Base-by-base conservation (phyloP, 2,113 vertebrate species). In the Theropithecus gelada region DNA sequence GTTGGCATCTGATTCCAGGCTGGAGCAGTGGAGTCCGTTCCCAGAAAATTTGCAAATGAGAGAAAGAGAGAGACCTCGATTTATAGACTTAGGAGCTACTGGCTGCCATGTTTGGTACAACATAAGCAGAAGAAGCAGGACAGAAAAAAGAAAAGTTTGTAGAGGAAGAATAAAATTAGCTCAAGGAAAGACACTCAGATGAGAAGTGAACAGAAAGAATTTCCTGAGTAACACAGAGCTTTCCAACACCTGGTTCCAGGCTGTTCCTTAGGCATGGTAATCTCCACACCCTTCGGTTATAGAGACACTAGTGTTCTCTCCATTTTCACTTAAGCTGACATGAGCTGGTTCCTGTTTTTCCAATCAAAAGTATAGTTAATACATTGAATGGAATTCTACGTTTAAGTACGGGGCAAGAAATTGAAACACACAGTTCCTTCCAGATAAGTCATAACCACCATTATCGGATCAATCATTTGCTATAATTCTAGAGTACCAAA, bases 391-490 rank as follows among this genome's bases (percentile, higher is more conserved):
- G n/a, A 68, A 48, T 0, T 32, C 70, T 72, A 57, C 27, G 43
- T 75, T 52, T 96, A 92, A 73, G 79, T 59, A 57, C 2, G 91
- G 50, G 35, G 8, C n/a, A n/a, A 70, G 66, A 88, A 93, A 55
- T 10, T 35, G 35, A 96, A 95, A 83, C 27, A 64, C 1, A 76
- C 5, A 35, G 35, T 92, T 96, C 82, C 61, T 89, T 86, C 22
- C 50, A 91, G 52, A 48, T 55, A 38, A 1, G 1, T 76, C 55
- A 68, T 45, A 89, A 35, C 23, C 40, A 85, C n/a, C 17, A 45
- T 35, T 45, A 81, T 81, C 40, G 94, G n/a, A 91, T 88, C 64
- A 94, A 84, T 76, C 5, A 88, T 70, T 48, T 93, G 52, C 40
- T 96, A 0, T 70, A 50, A 70, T 86, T 78, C 90, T 88, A 93